Percentiles rank a stretch among this genome's conserved stretches.
Conservation (phyloP, 2,888 invertebrate species). For the Spicauda simplicius region DNA sequence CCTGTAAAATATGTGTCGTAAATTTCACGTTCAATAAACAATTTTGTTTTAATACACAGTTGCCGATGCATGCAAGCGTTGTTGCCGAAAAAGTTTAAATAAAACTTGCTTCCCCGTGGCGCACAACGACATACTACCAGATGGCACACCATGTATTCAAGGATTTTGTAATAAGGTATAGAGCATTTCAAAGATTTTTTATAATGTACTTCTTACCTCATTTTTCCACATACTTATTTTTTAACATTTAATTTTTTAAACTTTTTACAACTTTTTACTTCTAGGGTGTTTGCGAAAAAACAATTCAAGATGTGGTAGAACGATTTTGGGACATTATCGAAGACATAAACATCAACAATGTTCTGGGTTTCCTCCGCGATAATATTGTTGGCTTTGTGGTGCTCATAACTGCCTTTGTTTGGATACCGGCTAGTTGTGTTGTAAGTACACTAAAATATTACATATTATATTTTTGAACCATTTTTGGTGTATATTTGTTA, state of each 20-base stretch:
- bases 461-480: too few species aligned
- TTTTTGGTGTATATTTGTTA: too few species aligned
- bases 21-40: not conserved
- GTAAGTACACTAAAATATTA: conserved; percentile 50
- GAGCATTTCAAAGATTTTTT: too few species aligned
- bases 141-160: conserved; percentile 98
- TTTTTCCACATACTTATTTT: too few species aligned
- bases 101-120: conserved; percentile 96
- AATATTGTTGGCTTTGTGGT: conserved; percentile 98
- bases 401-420: conserved; percentile 94
- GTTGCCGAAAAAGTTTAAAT: conserved; percentile 95
- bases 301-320: conserved; percentile 97
- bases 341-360: conserved; percentile 97
- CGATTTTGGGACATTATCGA: conserved; percentile 99
- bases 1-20: too few species aligned
- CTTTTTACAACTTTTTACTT: conserved; percentile 85
- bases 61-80: conserved; percentile 96
- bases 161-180: conserved; percentile 97
- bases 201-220: too few species aligned
- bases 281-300: conserved; percentile 97
- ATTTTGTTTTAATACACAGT: too few species aligned
- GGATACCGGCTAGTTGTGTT: conserved; percentile 97
- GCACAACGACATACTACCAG: conserved; percentile 94
- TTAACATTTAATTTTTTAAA: too few species aligned
- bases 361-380: conserved; percentile 94